Conservation (phyloP, 2,113 vertebrate species). For the Strix uralensis region DNA sequence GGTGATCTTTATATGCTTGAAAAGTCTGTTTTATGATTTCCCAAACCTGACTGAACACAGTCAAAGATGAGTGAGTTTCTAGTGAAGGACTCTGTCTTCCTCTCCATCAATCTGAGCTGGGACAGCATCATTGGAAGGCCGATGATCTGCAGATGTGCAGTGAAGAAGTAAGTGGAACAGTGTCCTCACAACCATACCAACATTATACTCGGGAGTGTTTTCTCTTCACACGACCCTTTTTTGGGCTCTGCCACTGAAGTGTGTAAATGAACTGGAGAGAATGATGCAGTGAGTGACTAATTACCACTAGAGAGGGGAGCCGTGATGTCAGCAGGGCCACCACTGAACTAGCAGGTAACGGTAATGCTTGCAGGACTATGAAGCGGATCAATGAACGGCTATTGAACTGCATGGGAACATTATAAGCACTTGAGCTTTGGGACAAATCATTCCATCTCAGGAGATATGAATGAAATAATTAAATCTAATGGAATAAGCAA, state of each 20-base stretch:
- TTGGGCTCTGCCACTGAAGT: not conserved
- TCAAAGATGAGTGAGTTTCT: slow-evolving; percentile 22
- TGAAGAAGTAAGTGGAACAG: not conserved
- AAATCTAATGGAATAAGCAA: not conserved
- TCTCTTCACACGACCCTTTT: not conserved
- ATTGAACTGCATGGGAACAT: not conserved
- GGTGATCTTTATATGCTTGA: slow-evolving; percentile 22
- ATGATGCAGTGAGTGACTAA: not conserved
- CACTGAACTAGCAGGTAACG: not conserved
- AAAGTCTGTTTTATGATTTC: slow-evolving; percentile 30
- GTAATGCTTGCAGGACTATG: not conserved
- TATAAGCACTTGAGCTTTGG: not conserved
- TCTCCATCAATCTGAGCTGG: not conserved
- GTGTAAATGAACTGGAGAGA: not conserved
- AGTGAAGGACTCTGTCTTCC: not conserved
- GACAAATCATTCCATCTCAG: not conserved
- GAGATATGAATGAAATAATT: not conserved
- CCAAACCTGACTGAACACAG: slow-evolving; percentile 8
- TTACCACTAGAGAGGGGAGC: not conserved
- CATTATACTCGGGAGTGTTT: rapidly evolving
- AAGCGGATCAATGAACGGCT: not conserved
- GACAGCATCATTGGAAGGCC: not conserved
- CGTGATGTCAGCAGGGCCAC: not conserved
- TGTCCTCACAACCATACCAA: not conserved
- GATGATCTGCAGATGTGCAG: not conserved